Base-by-base conservation (phyloP, 2,797 vertebrate species). In the Pelochelys cantorii region DNA sequence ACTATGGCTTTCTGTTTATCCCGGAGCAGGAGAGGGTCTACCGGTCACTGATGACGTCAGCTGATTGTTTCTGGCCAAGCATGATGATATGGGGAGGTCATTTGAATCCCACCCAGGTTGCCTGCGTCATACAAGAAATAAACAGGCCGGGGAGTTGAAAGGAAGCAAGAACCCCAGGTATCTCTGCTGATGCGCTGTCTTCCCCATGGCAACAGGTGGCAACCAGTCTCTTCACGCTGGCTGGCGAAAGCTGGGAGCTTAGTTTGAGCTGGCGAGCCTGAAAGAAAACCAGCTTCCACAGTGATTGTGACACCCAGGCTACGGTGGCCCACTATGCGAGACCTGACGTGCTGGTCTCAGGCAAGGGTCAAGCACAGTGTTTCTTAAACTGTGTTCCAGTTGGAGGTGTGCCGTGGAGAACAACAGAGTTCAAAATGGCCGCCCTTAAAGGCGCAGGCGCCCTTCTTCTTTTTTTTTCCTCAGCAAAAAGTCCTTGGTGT, bases 101-200 rank as follows among this genome's bases (percentile, higher is more conserved):
- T 62, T 79, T 52, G 79, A 92, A 85, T 92, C 80, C 53, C n/a
- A 71, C 55, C 78, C 92, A 84, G 65, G 88, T 84, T 71, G 62
- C 13, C 83, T 85, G 12, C 31, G 1, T 31, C 22, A 90, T 60
- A 56, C 34, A 87, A 71, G 81, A 80, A 88, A 68, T 2, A 56
- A 79, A 42, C 14, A 62, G 93, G 95, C 55, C 3, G 62, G 71
- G 82, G 85, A 3, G 80, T 68, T 86, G 75, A n/a, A 90, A 18
- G 56, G 86, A 48, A 90, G 60, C 56, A 84, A 86, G 54, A 68
- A 60, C 59, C 79, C 60, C 27, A 48, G 53, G 34, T n/a, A 8
- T 34, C 25, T 42, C 48, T 89, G 82, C 87, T 1, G 2, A 65
- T 91, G 80, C 52, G 65, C 52, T 52, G 65, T 83, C 81, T 54